These are phyloP conservation scores for Diorhabda sublineata DNA, from an alignment of 1,140 invertebrate genomes.

Conservation along the genomic window DNA sequence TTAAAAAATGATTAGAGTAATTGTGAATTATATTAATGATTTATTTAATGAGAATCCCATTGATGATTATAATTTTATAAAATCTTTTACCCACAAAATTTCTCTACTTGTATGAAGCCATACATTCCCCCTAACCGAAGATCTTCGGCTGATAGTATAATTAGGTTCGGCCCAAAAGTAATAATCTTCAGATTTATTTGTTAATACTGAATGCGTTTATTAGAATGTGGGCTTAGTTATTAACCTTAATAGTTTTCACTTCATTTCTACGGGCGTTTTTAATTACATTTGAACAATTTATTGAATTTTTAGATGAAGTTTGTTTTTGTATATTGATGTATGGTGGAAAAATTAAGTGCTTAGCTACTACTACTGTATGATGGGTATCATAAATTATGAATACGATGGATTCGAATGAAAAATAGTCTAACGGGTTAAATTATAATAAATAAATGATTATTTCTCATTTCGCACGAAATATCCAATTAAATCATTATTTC, in stretches of 20 bases:
- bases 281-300: background rate
- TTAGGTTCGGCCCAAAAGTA: constrained; percentile 8
- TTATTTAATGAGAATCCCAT: no score
- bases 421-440: no score
- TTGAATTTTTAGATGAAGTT: constrained; percentile 3
- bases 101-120: no score
- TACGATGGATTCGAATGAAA: no score
- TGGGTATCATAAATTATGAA: background rate
- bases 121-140: background rate
- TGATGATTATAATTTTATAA: no score
- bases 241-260: constrained; percentile 8
- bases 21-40: no score
- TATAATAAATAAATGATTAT: no score
- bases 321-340: background rate
- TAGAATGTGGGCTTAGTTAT: constrained; percentile 1
- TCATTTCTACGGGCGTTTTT: constrained; percentile 2
- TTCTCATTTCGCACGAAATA: no score
- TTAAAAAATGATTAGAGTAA: no score
- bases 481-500: no score
- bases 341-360: background rate
- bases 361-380: background rate
- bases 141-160: constrained; percentile 8
- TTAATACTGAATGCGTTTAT: constrained; percentile 4
- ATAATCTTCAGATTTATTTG: constrained; percentile 10
- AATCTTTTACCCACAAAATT: no score